Base-by-base conservation (phyloP, 2,888 invertebrate genomes). In the Odontothrips loti region DNA sequence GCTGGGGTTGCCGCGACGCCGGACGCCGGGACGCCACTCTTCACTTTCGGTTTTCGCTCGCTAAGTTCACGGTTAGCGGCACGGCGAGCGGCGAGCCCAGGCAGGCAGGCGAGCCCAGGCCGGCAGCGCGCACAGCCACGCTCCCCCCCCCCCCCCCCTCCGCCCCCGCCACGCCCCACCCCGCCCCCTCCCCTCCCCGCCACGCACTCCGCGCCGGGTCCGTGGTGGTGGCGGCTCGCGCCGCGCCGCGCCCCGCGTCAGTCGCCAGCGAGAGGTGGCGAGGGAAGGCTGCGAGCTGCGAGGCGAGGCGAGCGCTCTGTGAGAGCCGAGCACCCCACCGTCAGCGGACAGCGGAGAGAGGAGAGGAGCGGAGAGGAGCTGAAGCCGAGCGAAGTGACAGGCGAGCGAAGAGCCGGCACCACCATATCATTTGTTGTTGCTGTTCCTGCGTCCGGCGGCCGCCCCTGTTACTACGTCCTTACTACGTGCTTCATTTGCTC, bases 161-260 rank as follows among this genome's bases (percentile, higher is more conserved):
- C 79, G 43, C 27, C 79, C 79, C 79, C 58, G 80, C 51, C 80
- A 43, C 80, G 80, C n/a, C 47, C 47, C 51, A 20, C 79, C 80
- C 79, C 81, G 82, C 80, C 81, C 79, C 81, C 86, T 87, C 87
- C 86, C 85, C 86, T 86, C 85, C 88, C 88, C 88, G 86, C 85
- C 86, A 86, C 87, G 84, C 86, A 83, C 48, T 43, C 58, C 51
- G 51, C 27, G 47, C 6, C 80, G 20, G 29, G 48, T 80, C 20
- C 48, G 48, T 80, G 11, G 29, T 78, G 51, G 75, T 34, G 20
- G 75, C 81, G 80, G 80, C 80, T 80, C 79, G 81, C 82, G 81
- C 82, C 82, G 0, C 87, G 85, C 83, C 51, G 80, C 79, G 80
- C 81, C 80, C 79, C 81, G 81, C 27, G 81, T 82, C 43, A 81